Base-by-base conservation (phyloP, 2,797 vertebrate species). In the Crypturellus tataupa region DNA sequence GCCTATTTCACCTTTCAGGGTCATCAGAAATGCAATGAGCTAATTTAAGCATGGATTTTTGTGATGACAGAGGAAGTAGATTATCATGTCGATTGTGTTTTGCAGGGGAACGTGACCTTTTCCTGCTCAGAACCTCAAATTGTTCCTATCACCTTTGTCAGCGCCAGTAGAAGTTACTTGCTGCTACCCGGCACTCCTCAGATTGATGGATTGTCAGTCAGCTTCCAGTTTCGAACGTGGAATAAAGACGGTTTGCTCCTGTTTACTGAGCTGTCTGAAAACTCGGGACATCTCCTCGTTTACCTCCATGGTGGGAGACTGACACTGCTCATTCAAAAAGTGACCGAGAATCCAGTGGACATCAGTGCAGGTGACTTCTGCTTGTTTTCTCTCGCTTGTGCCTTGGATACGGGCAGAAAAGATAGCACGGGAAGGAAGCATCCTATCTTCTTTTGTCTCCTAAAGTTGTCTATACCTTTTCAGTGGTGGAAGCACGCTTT, bases 221-320 rank as follows among this genome's bases (percentile, higher is more conserved):
- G 98, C 85, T 98, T 99, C 97, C 99, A 99, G 98, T 99, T 99
- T 97, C 98, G 99, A 93, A 99, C 99, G 0, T 99, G 99, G 99
- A 99, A 99, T 97, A 96, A 97, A 17, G 98, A 99, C 3, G 99
- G 99, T 49, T 98, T 99, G 60, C 98, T 99, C 76, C 96, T 99
- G 63, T 98, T 98, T 53, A 98, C 98, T 1, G 97, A 97, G 63
- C 97, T 99, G 68, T 98, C 98, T 87, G 98, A 97, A 81, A 98
- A 98, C 90, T 98, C 98, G 0, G 98, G 98, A 72, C 97, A 97
- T 40, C 98, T 99, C 87, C 93, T 98, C 85, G 97, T 99, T 93
- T 98, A 97, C 90, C 98, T 99, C 95, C 98, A 96, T 80, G 96
- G 92, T 42, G 98, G 98, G 42, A 98, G 96, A 69, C 95, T 99